Evolutionary conservation across 2,113 vertebrate species (phyloP), one percentile per base, ranked within the genome.

Genomic region (Ptilonorhynchus violaceus): DNA sequence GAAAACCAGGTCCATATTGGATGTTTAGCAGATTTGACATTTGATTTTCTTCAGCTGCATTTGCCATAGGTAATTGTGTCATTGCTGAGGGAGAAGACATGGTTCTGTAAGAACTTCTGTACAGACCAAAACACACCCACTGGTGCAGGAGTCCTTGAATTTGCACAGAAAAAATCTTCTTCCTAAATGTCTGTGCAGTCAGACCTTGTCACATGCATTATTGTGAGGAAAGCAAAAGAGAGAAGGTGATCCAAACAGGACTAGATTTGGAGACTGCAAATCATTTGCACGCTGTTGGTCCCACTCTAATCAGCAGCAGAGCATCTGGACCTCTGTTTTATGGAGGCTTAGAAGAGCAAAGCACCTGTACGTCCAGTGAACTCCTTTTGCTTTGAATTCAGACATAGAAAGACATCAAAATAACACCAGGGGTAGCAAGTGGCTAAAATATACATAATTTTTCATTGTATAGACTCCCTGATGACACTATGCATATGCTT

Each of bases 301-400:
- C 50, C 1, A 0, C 30, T 93, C 27, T 74, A 42, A 88, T 66
- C 63, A 84, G 15, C 64, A 92, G 27, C 0, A 2, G 17, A 73
- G 30, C 58, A 82, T 85, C 78, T 69, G 70, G 50, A 67, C 15
- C 19, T 66, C 33, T 83, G 9, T 44, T 58, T 69, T 92, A 66
- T 25, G 21, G 46, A 88, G 37, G 23, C 35, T 95, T 85, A 80
- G 53, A 88, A 85, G 67, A 85, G 19, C 50, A 94, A 88, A 92
- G 42, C 30, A 49, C 30, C 31, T 58, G 13, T 77, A 39, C 58
- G 33, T 50, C 49, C 70, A 92, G 58, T 63, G 7, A 80, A 85
- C 27, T 74, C 22, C 64, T 81, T 84, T 86, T 87, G 63, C 42
- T 89, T 81, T 30, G 17, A 18, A 63, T 88, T 62, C 53, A 42